Evolutionary conservation across 2,888 invertebrate genomes (phyloP), one percentile per base, ranked within the genome.

Genomic region (Phyto melanocephala): DNA sequence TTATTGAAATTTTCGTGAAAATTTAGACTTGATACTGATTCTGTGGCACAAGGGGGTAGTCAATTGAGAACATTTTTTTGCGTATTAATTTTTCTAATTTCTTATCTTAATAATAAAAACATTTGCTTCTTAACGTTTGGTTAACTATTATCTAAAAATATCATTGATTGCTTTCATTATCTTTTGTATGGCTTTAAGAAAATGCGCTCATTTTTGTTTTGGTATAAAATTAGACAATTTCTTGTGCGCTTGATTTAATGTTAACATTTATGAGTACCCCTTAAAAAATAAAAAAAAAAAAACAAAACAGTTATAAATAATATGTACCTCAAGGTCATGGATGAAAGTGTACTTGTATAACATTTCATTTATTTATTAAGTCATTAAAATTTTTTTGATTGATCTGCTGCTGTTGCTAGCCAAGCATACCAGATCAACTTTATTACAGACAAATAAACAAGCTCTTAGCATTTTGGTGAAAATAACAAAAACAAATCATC

Each of bases 271-370:
- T n/a, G n/a, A n/a, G n/a, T n/a, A n/a, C n/a, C n/a, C 24, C 45
- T 42, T n/a, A 54, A 76, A 71, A 52, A 60, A 24, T 54, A 54
- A 77, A 72, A 62, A 45, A 47, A 68, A 13, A 58, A 60, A 62
- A 40, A 20, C 54, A n/a, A 47, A 35, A 78, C 70, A 56, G 54
- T 63, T 54, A 42, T 40, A 74, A 70, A n/a, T n/a, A n/a, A n/a
- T n/a, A n/a, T n/a, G n/a, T 84, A 84, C 85, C 40, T 86, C 89
- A 89, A 89, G 89, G 90, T 89, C 89, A 89, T 82, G 87, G 87
- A 89, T 89, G 88, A 89, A 89, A 89, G 89, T 89, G 77, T 40
- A 79, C 33, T 63, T 22, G 52, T 54, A 54, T 15, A 35, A 54
- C 11, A 60, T 63, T 76, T 65, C 42, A 63, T 33, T 33, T 58